These are phyloP conservation scores for Aldabrachelys gigantea DNA, from an alignment of 2,113 vertebrate genomes.

Conservation along the genomic window DNA sequence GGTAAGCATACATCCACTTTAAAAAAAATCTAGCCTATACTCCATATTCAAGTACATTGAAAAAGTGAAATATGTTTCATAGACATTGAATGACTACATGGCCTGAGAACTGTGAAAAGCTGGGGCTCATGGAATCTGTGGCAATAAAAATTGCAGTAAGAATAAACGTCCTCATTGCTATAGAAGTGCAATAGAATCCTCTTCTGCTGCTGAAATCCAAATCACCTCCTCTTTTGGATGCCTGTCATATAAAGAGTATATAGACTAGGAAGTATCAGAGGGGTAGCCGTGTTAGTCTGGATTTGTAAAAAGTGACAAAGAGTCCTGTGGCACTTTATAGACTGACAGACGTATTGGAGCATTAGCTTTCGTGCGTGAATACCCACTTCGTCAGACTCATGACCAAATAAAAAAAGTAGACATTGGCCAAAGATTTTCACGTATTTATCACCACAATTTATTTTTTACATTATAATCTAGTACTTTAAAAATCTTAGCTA, in stretches of 20 bases:
- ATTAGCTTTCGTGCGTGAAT: no score
- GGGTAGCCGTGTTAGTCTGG: no score
- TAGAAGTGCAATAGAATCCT: neutral
- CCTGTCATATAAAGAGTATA: neutral
- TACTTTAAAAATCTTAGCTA: neutral
- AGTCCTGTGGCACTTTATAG: no score
- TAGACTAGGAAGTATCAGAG: neutral
- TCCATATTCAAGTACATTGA: neutral
- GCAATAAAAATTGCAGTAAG: neutral
- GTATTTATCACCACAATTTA: slow-evolving; percentile 10
- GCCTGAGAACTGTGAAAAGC: neutral
- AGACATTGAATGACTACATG: neutral
- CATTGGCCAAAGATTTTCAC: slow-evolving; percentile 14
- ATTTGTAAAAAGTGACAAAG: no score
- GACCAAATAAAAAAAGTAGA: neutral
- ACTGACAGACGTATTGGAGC: no score
- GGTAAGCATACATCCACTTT: neutral
- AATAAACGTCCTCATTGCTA: neutral
- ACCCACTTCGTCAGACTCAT: no score
- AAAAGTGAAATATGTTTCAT: no score
- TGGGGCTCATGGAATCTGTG: neutral
- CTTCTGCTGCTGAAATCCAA: neutral
- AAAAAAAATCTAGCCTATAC: neutral
- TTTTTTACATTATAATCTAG: neutral
- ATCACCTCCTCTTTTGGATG: neutral